Conservation (phyloP, 2,113 vertebrate species). For the Illadopsis cleaveri region DNA sequence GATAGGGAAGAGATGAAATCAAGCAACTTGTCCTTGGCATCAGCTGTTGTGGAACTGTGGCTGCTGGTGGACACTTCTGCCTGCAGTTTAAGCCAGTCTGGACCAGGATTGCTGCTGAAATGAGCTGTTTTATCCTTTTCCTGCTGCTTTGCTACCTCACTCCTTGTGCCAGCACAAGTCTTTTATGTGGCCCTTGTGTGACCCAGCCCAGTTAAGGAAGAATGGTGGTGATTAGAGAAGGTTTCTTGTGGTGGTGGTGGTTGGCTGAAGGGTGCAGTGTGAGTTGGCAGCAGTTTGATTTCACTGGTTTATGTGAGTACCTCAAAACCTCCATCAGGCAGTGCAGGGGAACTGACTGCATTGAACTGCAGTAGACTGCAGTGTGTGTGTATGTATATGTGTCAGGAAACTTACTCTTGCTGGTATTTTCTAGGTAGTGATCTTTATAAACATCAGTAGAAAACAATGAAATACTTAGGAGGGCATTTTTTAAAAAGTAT, state of each 20-base stretch:
- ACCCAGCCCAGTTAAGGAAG: background rate
- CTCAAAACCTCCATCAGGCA: background rate
- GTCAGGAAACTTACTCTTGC: background rate
- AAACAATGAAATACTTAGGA: background rate
- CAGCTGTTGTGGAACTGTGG: background rate
- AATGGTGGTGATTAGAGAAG: background rate
- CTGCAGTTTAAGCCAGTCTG: background rate
- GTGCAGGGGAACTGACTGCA: background rate
- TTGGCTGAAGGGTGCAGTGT: background rate
- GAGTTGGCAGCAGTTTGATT: background rate
- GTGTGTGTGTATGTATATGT: fast-evolving
- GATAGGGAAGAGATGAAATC: background rate
- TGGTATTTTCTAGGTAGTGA: background rate
- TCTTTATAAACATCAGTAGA: background rate
- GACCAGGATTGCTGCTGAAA: background rate
- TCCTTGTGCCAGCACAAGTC: background rate
- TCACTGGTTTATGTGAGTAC: background rate
- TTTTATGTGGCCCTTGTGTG: background rate
- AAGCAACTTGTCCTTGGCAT: background rate
- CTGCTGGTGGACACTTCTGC: background rate
- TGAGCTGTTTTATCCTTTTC: background rate
- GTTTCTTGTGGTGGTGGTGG: background rate
- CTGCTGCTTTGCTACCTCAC: background rate
- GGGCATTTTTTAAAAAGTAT: background rate
- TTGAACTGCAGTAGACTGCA: constrained; percentile 2